A percentile compares a stretch with the other conserved stretches of the same genome.
phyloP scores from a whole-genome alignment of 2,888 invertebrate genomes.

The Merodon equestris region DNA sequence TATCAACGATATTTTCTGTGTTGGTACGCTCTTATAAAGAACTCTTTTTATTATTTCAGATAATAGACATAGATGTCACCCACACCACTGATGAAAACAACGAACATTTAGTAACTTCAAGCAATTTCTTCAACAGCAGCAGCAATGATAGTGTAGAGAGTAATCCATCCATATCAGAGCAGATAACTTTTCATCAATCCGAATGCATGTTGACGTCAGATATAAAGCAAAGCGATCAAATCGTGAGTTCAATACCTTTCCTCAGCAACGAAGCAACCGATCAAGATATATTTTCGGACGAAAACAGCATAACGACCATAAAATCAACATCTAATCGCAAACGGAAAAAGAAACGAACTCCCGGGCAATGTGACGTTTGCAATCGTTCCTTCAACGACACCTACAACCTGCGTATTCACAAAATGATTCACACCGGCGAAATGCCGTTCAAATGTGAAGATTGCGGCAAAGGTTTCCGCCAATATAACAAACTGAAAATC shows the following conservation, averaged over 20 bases:
- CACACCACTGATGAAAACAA: background rate
- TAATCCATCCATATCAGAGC: background rate
- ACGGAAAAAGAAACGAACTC: constrained; percentile 67
- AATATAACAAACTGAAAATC: constrained; percentile 74
- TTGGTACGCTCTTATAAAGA: too few relatives aligned
- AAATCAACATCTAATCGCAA: constrained; percentile 22
- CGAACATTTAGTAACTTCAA: constrained; percentile 1
- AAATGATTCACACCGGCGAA: constrained; percentile 75
- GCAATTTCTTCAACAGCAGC: constrained; percentile 14
- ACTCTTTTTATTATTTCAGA: constrained; percentile 28
- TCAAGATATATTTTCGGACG: background rate
- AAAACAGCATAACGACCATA: background rate
- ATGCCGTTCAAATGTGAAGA: constrained; percentile 72
- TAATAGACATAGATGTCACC: constrained; percentile 18
- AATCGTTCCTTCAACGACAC: constrained; percentile 71
- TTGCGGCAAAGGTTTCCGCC: constrained; percentile 75
- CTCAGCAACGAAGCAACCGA: too few relatives aligned
- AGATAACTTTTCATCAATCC: background rate
- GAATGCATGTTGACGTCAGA: constrained; percentile 4
- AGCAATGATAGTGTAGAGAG: background rate
- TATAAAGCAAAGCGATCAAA: background rate
- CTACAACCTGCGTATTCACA: constrained; percentile 74
- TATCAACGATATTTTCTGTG: too few relatives aligned
- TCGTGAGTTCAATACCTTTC: background rate
- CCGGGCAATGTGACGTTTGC: constrained; percentile 71